A percentile compares a stretch with the other conserved stretches of the same genome.
Evolutionary conservation across 2,113 vertebrate genomes (phyloP).

Genomic region (Heliornis fulica): DNA sequence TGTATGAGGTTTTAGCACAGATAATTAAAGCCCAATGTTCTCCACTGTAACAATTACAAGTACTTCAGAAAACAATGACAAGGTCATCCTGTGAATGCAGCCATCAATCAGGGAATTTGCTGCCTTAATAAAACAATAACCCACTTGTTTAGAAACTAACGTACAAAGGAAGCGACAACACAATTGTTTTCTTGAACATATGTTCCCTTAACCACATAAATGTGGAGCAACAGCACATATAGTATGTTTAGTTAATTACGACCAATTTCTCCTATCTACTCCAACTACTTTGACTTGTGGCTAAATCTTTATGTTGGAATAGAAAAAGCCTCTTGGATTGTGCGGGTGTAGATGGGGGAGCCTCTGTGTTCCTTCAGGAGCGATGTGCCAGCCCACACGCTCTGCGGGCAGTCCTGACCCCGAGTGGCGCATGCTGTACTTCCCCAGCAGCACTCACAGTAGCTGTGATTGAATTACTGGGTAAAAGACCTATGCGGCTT

Average conservation of each 20-base stretch:
- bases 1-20: conserved; percentile 68
- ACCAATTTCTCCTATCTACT: neutral
- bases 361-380: neutral
- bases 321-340: neutral
- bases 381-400: rapidly evolving
- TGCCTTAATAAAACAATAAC: conserved; percentile 59
- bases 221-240: neutral
- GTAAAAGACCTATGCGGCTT: neutral
- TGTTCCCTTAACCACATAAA: conserved; percentile 36
- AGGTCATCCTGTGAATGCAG: conserved; percentile 52
- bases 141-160: conserved; percentile 23
- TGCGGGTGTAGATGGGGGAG: neutral
- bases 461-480: rapidly evolving
- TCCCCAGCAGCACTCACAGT: neutral
- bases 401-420: neutral
- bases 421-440: rapidly evolving
- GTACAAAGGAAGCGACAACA: neutral
- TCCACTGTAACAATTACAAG: conserved; percentile 71
- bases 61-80: conserved; percentile 64
- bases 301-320: neutral
- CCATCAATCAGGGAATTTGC: conserved; percentile 46
- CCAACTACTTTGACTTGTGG: neutral
- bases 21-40: conserved; percentile 81
- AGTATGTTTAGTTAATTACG: conserved; percentile 28
- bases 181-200: conserved; percentile 48